phyloP scores from a whole-genome alignment of 2,888 invertebrate genomes.

The Bugulina stolonifera region DNA sequence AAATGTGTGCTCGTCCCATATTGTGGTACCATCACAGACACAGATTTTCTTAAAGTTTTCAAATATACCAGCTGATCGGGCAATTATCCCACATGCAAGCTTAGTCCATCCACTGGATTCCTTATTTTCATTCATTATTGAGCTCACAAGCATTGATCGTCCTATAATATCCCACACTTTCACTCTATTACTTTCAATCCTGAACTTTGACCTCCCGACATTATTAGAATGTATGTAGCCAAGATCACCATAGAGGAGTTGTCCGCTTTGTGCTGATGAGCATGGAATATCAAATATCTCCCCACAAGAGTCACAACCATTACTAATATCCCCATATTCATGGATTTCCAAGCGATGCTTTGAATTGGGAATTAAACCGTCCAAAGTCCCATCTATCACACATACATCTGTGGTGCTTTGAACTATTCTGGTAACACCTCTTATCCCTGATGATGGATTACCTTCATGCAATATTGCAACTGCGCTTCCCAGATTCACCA shows the following conservation, averaged over 20 bases:
- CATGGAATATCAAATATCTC: background rate
- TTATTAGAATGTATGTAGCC: constrained; percentile 62
- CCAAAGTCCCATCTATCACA: constrained; percentile 76
- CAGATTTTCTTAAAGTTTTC: constrained; percentile 81
- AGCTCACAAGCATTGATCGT: constrained; percentile 67
- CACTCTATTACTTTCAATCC: constrained; percentile 60
- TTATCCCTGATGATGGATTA: constrained; percentile 47
- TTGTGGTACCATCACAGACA: constrained; percentile 78
- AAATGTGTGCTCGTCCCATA: constrained; percentile 70
- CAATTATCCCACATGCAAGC: constrained; percentile 78
- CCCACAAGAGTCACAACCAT: constrained; percentile 55
- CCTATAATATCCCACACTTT: constrained; percentile 60
- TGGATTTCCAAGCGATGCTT: constrained; percentile 62
- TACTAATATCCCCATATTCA: constrained; percentile 69
- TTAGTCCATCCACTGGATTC: constrained; percentile 52
- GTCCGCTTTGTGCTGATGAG: no score
- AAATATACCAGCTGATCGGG: constrained; percentile 77
- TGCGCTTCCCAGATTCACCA: constrained; percentile 58
- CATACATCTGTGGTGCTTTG: constrained; percentile 61
- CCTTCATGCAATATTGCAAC: constrained; percentile 63
- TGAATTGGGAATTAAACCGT: constrained; percentile 65
- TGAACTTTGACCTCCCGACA: constrained; percentile 64
- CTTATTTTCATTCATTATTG: constrained; percentile 26
- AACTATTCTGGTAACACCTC: constrained; percentile 73
- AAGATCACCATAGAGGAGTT: constrained; percentile 44